Conservation (phyloP, 2,888 invertebrate genomes). For the Cotesia congregata region DNA sequence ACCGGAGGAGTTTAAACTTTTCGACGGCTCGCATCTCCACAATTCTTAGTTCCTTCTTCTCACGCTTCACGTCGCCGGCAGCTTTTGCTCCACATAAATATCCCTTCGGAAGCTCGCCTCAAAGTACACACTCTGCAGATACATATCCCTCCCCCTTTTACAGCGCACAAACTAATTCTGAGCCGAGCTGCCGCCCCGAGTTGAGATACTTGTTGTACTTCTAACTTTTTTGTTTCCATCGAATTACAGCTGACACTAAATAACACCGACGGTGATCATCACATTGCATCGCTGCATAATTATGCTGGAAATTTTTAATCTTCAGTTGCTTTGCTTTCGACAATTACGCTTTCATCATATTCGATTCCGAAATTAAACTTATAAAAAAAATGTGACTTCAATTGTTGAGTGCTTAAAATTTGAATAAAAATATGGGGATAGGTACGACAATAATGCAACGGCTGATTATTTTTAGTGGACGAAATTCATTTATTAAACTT, state of each 20-base stretch:
- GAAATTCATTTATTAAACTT: too few species aligned
- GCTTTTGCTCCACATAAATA: conserved; percentile 57
- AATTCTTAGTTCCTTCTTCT: conserved; percentile 48
- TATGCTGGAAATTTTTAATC: background rate
- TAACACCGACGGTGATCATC: background rate
- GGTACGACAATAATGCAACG: too few species aligned
- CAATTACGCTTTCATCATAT: too few species aligned
- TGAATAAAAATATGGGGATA: too few species aligned
- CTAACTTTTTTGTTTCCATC: conserved; percentile 35
- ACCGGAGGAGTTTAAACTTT: conserved; percentile 61
- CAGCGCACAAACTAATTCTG: conserved; percentile 24
- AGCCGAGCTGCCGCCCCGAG: conserved; percentile 56
- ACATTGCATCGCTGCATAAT: background rate
- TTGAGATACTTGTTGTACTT: conserved; percentile 49
- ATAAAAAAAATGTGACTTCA: too few species aligned
- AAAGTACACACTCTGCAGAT: conserved; percentile 5
- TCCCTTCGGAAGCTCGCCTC: conserved; percentile 53
- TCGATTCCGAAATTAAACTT: too few species aligned
- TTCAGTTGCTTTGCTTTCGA: too few species aligned
- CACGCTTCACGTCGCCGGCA: conserved; percentile 39
- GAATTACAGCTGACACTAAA: background rate
- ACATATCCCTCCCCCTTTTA: background rate
- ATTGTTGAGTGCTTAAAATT: too few species aligned
- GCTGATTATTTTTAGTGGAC: too few species aligned
- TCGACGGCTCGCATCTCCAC: conserved; percentile 61